Evolutionary conservation across 2,797 vertebrate species (phyloP).

Genomic region (Lycodopsis pacificus): DNA sequence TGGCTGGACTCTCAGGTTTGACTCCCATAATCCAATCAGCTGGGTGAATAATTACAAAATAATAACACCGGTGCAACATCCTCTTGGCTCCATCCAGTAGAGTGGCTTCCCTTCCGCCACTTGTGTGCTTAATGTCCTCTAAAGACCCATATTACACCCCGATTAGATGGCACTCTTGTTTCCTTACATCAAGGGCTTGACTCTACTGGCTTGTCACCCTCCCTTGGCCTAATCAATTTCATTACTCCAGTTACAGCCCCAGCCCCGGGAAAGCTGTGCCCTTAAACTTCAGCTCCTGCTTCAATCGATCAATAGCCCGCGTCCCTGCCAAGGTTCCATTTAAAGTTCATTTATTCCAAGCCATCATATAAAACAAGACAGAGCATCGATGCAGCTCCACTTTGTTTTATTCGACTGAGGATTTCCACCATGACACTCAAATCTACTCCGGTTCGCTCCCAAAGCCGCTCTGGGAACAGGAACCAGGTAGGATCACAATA

Average conservation of each 20-base stretch:
- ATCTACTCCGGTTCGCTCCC: constrained; percentile 74
- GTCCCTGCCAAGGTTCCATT: constrained; percentile 91
- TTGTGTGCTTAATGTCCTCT: constrained; percentile 89
- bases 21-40: constrained; percentile 79
- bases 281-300: constrained; percentile 91
- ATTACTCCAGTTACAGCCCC: constrained; percentile 90
- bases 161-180: constrained; percentile 92
- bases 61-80: constrained; percentile 80
- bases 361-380: constrained; percentile 91
- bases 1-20: constrained; percentile 78
- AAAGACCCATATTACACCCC: constrained; percentile 91
- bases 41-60: constrained; percentile 83
- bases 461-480: constrained; percentile 65
- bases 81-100: constrained; percentile 79
- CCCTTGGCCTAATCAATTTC: constrained; percentile 90
- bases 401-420: constrained; percentile 90
- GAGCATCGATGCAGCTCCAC: constrained; percentile 88
- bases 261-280: constrained; percentile 86
- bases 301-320: constrained; percentile 86
- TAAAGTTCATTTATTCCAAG: constrained; percentile 92
- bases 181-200: constrained; percentile 92
- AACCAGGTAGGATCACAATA: constrained; percentile 50
- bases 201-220: constrained; percentile 91
- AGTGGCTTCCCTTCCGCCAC: constrained; percentile 79
- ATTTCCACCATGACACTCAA: constrained; percentile 86